phyloP scores from a whole-genome alignment of 2,888 invertebrate genomes.

The Brachylomia viminalis region DNA sequence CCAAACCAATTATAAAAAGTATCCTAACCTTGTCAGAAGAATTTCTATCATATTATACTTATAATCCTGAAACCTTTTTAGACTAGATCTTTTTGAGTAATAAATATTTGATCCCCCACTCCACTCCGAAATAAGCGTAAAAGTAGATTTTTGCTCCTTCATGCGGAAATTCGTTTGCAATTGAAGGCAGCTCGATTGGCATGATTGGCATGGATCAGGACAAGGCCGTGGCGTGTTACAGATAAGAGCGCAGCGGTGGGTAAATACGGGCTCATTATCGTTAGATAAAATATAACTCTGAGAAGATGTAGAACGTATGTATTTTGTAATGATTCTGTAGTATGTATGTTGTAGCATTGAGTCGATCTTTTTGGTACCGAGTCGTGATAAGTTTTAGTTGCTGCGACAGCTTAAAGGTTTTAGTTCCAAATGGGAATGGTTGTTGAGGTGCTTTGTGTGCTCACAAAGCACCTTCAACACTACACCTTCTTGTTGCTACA shows the following conservation, averaged over 20 bases:
- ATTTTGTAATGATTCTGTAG: background rate
- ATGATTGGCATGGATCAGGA: constrained; percentile 58
- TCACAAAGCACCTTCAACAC: background rate
- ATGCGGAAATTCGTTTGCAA: constrained; percentile 48
- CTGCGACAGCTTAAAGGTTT: background rate
- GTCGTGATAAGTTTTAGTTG: background rate
- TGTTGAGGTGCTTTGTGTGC: background rate
- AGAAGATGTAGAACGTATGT: constrained; percentile 6
- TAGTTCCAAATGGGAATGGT: background rate
- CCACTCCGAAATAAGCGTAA: constrained; percentile 15
- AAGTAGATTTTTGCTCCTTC: constrained; percentile 39
- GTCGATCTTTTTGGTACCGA: background rate
- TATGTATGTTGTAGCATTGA: background rate
- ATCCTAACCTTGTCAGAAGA: background rate
- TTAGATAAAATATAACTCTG: constrained; percentile 41
- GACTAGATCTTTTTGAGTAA: background rate
- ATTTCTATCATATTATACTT: background rate
- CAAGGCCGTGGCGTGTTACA: constrained; percentile 37
- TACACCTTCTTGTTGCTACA: too few species aligned
- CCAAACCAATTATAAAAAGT: constrained; percentile 43
- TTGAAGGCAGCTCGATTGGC: constrained; percentile 45
- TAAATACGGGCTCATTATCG: constrained; percentile 63
- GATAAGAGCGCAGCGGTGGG: constrained; percentile 59
- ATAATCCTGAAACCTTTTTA: constrained; percentile 3
- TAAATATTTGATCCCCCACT: background rate